Conservation (phyloP, 2,113 vertebrate species). For the Dipodomys stephensi region DNA sequence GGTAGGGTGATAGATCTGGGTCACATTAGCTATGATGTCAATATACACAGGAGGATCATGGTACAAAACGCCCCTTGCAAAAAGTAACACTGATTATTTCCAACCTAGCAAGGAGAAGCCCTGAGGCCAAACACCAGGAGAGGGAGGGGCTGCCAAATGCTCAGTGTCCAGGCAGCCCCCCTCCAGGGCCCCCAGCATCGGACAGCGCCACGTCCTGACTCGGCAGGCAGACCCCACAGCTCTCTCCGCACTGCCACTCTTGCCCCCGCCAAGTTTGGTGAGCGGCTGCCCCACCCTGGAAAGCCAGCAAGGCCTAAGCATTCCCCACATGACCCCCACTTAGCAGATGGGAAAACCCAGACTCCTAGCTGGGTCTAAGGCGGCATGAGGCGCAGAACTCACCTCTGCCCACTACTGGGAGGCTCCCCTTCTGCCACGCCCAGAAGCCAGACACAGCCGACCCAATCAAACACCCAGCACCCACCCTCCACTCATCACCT, state of each 20-base stretch:
- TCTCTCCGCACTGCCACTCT: not conserved
- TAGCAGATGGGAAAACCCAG: not conserved
- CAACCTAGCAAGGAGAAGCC: too few species aligned
- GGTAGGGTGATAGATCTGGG: too few species aligned
- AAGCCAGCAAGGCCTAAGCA: not conserved
- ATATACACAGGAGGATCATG: too few species aligned
- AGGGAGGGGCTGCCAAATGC: not conserved
- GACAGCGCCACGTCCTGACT: not conserved
- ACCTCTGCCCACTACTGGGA: too few species aligned
- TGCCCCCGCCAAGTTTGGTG: too few species aligned
- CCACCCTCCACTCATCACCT: not conserved
- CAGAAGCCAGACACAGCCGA: not conserved
- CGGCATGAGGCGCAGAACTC: not conserved
- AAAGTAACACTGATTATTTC: too few species aligned
- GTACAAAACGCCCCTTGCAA: too few species aligned
- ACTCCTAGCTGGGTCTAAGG: not conserved
- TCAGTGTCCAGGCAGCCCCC: not conserved
- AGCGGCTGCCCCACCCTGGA: rapidly evolving
- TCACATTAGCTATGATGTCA: too few species aligned
- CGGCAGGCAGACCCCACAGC: not conserved
- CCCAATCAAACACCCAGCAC: not conserved
- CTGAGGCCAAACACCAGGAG: too few species aligned
- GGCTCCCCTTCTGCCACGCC: not conserved
- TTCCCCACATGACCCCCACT: not conserved
- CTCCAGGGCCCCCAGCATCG: too few species aligned